Evolutionary conservation across 2,888 invertebrate species (phyloP).

Genomic region (Schrankia costaestrigalis): DNA sequence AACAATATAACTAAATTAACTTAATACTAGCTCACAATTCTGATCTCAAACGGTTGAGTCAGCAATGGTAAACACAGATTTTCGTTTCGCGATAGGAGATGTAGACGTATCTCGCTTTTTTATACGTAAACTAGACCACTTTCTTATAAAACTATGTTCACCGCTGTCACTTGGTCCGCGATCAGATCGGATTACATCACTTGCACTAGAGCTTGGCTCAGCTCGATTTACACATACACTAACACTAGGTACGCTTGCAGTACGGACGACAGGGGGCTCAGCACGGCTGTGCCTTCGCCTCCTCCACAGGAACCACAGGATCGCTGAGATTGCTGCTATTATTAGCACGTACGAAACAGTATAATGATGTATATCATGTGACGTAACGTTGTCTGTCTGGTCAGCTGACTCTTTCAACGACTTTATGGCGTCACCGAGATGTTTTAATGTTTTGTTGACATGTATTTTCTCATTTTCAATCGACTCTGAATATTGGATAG

Average conservation of each 20-base stretch:
- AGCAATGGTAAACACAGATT: too few relatives aligned
- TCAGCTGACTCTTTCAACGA: background rate
- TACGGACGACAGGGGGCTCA: background rate
- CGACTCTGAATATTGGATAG: background rate
- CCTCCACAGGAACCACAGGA: conserved; percentile 2
- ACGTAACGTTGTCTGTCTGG: background rate
- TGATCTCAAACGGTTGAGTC: too few relatives aligned
- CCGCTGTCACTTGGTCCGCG: too few relatives aligned
- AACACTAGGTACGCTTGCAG: background rate
- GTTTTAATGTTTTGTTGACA: background rate
- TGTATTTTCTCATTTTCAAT: too few relatives aligned
- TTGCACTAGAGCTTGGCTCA: background rate
- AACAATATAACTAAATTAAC: too few relatives aligned
- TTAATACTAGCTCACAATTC: too few relatives aligned
- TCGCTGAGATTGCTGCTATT: background rate
- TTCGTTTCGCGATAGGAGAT: too few relatives aligned
- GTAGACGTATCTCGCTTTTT: too few relatives aligned
- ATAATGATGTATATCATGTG: background rate
- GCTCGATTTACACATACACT: background rate
- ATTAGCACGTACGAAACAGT: background rate
- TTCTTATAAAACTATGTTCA: too few relatives aligned
- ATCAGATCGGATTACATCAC: background rate
- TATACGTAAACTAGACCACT: too few relatives aligned
- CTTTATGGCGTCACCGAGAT: background rate
- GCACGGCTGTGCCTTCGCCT: background rate